Evolutionary conservation across 37 sponge, comb jelly and placozoan species (phyloP).

Genomic region (Corticium candelabrum): DNA sequence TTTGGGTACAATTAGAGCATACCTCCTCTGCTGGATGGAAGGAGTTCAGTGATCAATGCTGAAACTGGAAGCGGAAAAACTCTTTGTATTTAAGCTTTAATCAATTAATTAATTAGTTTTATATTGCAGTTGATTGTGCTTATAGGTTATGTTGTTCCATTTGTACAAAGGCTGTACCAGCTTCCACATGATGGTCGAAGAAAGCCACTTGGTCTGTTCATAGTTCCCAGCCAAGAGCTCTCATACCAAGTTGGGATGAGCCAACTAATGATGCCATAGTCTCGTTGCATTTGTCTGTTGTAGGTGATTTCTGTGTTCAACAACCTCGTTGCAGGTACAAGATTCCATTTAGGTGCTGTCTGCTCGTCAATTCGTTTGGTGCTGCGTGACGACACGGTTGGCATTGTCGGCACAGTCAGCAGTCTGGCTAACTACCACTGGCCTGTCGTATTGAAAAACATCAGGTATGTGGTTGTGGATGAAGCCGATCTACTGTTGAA

Average conservation of each 20-base stretch:
- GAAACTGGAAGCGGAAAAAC: slow-evolving; percentile 87
- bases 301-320: slow-evolving; percentile 43
- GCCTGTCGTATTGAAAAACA: slow-evolving; percentile 22
- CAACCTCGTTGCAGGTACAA: slow-evolving; percentile 13
- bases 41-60: slow-evolving; percentile 55
- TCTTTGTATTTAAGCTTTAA: slow-evolving; percentile 38
- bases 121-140: no score
- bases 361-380: slow-evolving; percentile 7
- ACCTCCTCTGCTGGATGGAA: slow-evolving; percentile 25
- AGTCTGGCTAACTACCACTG: slow-evolving; percentile 29
- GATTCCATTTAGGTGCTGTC: slow-evolving; percentile 14
- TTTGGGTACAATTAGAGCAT: no score
- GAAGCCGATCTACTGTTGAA: slow-evolving; percentile 66
- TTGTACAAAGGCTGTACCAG: not conserved
- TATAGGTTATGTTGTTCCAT: not conserved
- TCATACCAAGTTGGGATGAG: slow-evolving; percentile 59
- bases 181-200: not conserved
- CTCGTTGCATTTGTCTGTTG: slow-evolving; percentile 15
- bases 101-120: no score
- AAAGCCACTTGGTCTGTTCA: no score
- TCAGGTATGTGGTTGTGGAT: slow-evolving; percentile 40
- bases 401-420: slow-evolving; percentile 36
- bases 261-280: slow-evolving; percentile 21
- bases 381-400: slow-evolving; percentile 28
- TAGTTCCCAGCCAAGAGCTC: slow-evolving; percentile 72